Evolutionary conservation across 2,888 invertebrate species (phyloP).

Genomic region (Eucriotettix oculatus): DNA sequence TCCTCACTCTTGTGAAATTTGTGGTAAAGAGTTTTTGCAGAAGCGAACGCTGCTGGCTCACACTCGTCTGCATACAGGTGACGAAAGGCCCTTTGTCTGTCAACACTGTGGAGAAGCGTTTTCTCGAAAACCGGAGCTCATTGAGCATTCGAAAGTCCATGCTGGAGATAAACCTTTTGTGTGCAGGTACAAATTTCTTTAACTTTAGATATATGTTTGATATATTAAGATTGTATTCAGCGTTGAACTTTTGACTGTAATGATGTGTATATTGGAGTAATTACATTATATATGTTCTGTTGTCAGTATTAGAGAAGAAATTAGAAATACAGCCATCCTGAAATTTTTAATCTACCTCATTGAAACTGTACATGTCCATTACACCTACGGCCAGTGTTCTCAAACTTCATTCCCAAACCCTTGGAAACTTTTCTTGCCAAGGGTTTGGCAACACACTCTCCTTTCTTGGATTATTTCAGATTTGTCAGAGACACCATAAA

Average conservation of each 20-base stretch:
- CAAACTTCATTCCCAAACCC: too few species aligned
- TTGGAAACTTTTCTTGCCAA: too few species aligned
- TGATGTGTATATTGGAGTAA: too few species aligned
- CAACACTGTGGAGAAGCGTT: slow-evolving; percentile 63
- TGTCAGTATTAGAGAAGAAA: too few species aligned
- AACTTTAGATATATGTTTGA: neutral
- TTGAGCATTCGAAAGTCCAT: slow-evolving; percentile 41
- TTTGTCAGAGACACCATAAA: too few species aligned
- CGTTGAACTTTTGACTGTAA: neutral
- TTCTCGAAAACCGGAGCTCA: slow-evolving; percentile 49
- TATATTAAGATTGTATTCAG: neutral
- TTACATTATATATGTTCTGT: too few species aligned
- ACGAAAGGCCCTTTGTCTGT: slow-evolving; percentile 56
- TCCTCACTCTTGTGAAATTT: slow-evolving; percentile 65
- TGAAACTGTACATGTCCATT: too few species aligned
- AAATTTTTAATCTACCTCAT: too few species aligned
- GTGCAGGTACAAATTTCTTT: slow-evolving; percentile 27
- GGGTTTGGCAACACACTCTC: too few species aligned
- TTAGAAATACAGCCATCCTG: too few species aligned
- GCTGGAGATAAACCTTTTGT: slow-evolving; percentile 28
- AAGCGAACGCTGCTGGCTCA: slow-evolving; percentile 68
- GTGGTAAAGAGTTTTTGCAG: slow-evolving; percentile 72
- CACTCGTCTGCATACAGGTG: slow-evolving; percentile 45
- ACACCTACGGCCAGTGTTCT: too few species aligned
- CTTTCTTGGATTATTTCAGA: too few species aligned